Evolutionary conservation across 2,113 vertebrate genomes (phyloP).

Genomic region (Podocnemis expansa): DNA sequence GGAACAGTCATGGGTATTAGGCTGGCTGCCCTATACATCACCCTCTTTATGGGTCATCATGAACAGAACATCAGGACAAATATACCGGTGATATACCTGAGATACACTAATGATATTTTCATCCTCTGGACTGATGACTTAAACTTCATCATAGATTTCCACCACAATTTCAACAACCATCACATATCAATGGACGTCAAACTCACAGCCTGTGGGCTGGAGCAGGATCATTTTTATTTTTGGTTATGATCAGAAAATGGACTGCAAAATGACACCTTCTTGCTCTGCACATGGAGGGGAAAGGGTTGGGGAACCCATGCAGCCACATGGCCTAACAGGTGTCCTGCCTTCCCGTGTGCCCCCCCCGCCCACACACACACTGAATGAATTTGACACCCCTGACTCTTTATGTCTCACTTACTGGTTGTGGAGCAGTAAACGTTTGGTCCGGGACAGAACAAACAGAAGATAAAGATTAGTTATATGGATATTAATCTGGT

Average conservation of each 20-base stretch:
- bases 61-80: background rate
- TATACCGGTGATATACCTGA: background rate
- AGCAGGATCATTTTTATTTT: no score
- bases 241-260: no score
- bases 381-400: no score
- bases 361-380: no score
- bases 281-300: no score
- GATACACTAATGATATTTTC: background rate
- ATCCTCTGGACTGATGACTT: background rate
- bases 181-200: no score
- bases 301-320: no score
- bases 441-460: background rate
- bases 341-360: no score
- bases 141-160: background rate
- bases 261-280: no score
- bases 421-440: background rate
- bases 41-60: background rate
- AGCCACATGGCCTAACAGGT: no score
- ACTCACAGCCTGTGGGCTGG: no score
- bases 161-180: background rate
- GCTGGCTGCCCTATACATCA: no score
- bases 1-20: background rate
- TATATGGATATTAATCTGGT: fast-evolving
- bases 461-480: background rate
- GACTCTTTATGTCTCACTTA: fast-evolving